phyloP scores from a whole-genome alignment of 2,113 vertebrate species.

The Podilymbus podiceps region DNA sequence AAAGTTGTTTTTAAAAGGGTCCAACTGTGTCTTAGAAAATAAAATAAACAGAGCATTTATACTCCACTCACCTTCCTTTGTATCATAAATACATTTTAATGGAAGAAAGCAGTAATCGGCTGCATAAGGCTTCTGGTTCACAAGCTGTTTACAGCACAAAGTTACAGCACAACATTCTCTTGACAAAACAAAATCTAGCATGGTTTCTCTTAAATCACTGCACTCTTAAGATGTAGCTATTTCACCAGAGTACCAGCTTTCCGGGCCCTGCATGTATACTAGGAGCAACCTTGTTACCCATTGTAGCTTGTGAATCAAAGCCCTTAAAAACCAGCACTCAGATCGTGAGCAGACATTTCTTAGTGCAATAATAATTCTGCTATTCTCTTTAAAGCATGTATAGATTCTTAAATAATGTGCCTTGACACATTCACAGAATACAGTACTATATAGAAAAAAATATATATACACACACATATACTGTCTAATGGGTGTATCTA shows the following conservation, averaged over 20 bases:
- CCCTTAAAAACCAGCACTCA: background rate
- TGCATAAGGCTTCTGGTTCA: constrained; percentile 41
- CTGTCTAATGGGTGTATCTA: constrained; percentile 23
- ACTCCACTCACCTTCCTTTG: background rate
- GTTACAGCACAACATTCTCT: background rate
- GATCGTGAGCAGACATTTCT: background rate
- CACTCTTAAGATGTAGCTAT: background rate
- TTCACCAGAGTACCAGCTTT: background rate
- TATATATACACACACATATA: background rate
- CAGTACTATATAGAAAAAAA: background rate
- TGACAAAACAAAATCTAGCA: background rate
- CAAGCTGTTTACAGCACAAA: background rate
- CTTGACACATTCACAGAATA: background rate
- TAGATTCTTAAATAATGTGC: background rate
- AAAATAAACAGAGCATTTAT: background rate
- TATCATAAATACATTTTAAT: background rate
- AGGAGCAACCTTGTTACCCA: background rate
- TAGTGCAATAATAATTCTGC: background rate
- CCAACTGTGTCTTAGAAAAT: background rate
- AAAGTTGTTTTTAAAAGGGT: background rate
- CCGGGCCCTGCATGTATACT: rapidly evolving
- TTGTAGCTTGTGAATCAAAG: constrained; percentile 10
- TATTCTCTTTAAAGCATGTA: background rate
- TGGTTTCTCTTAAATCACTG: background rate
- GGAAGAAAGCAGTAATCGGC: background rate